A percentile compares a stretch with the other conserved stretches of the same genome.
Conservation (phyloP, 2,888 invertebrate species). For the Eupelmus urozonus region DNA sequence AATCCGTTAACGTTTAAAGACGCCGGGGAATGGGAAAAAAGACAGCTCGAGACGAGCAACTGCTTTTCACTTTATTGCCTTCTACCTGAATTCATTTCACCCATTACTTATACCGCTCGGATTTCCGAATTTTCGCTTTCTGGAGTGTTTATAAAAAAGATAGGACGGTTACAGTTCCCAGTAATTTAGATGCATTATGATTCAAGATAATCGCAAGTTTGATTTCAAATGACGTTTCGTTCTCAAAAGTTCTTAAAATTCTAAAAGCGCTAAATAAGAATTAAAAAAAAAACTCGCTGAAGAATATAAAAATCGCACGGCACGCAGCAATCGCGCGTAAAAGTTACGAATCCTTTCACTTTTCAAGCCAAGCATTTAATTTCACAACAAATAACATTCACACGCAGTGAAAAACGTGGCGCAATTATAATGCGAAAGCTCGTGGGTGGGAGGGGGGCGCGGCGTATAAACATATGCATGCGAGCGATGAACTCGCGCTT, state of each 20-base stretch:
- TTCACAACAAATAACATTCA: not conserved
- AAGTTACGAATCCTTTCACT: not conserved
- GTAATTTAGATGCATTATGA: no score
- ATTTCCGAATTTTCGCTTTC: not conserved
- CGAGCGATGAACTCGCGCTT: conserved; percentile 28
- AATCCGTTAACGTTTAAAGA: conserved; percentile 55
- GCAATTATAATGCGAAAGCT: not conserved
- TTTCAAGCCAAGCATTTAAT: not conserved
- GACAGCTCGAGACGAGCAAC: not conserved
- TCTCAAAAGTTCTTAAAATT: no score
- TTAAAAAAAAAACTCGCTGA: not conserved
- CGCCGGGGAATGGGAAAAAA: conserved; percentile 1
- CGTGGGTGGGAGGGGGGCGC: not conserved
- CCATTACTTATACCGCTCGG: not conserved
- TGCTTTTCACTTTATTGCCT: conserved; percentile 8
- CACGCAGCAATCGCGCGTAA: no score
- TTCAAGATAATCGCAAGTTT: no score
- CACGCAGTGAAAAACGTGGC: not conserved
- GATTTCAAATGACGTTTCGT: no score
- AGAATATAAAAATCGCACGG: not conserved
- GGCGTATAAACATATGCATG: not conserved
- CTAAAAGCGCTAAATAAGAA: no score
- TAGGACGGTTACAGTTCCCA: conserved; percentile 1
- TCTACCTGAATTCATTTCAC: conserved; percentile 12
- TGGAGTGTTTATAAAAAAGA: not conserved